Percentiles rank a stretch among this genome's conserved stretches.
Conservation (phyloP, 2,113 vertebrate genomes). For the Cnemophilus loriae region DNA sequence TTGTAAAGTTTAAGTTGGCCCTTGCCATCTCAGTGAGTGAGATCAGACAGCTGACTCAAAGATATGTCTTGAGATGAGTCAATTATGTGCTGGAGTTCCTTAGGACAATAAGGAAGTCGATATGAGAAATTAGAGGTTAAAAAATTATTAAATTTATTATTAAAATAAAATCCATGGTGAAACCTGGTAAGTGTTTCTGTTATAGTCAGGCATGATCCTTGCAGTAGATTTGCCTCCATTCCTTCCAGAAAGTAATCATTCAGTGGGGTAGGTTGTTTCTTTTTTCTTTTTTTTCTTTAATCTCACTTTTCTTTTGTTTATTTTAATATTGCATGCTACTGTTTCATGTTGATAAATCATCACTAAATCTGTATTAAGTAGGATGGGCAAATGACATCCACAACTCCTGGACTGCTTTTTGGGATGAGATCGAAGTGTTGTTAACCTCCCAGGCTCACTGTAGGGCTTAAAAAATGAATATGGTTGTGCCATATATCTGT, state of each 20-base stretch:
- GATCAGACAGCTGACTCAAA: not conserved
- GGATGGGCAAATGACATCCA: not conserved
- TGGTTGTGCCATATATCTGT: not conserved
- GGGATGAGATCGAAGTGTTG: not conserved
- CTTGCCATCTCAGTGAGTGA: not conserved
- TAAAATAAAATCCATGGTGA: not conserved
- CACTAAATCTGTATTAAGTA: not conserved
- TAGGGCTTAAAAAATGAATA: not conserved
- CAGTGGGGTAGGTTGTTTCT: not conserved
- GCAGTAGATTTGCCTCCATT: not conserved
- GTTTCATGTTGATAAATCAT: not conserved
- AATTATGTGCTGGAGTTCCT: not conserved
- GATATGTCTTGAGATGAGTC: not conserved
- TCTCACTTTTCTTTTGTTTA: not conserved
- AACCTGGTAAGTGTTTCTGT: not conserved
- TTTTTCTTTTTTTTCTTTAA: not conserved
- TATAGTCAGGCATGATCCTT: not conserved
- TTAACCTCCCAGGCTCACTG: not conserved
- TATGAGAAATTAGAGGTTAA: not conserved
- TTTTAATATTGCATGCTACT: not conserved
- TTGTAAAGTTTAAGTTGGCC: not conserved
- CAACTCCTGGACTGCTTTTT: not conserved
- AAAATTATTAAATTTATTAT: not conserved
- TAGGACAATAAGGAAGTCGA: not conserved
- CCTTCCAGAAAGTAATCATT: not conserved